Conservation (phyloP, 2,888 invertebrate genomes). For the Eupithecia vulgata region DNA sequence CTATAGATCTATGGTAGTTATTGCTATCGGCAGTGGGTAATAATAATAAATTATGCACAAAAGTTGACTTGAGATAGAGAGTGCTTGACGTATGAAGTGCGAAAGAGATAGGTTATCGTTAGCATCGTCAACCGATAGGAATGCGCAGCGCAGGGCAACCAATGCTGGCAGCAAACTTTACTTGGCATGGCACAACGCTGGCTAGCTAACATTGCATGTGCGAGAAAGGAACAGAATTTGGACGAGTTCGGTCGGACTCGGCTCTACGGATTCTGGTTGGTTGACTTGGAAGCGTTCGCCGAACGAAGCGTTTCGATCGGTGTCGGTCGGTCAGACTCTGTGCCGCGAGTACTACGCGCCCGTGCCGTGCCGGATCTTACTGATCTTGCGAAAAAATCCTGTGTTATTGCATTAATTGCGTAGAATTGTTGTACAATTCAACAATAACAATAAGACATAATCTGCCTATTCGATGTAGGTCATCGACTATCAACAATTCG, state of each 20-base stretch:
- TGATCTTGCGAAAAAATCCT: background rate
- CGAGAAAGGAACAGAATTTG: slow-evolving; percentile 69
- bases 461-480: slow-evolving; percentile 1
- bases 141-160: slow-evolving; percentile 71
- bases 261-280: slow-evolving; percentile 11
- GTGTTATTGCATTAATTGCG: slow-evolving; percentile 19
- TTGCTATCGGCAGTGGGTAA: slow-evolving; percentile 18
- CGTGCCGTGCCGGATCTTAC: slow-evolving; percentile 21
- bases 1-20: slow-evolving; percentile 6
- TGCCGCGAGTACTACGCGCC: slow-evolving; percentile 12
- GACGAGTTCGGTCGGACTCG: slow-evolving; percentile 51
- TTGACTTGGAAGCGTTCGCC: slow-evolving; percentile 46
- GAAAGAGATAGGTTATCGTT: slow-evolving; percentile 56
- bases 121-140: slow-evolving; percentile 61
- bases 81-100: slow-evolving; percentile 41
- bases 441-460: slow-evolving; percentile 25
- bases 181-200: slow-evolving; percentile 59
- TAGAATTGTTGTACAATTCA: slow-evolving; percentile 21
- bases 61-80: slow-evolving; percentile 51
- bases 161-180: slow-evolving; percentile 71
- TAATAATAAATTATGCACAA: slow-evolving; percentile 11
- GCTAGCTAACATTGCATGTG: slow-evolving; percentile 52
- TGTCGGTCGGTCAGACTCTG: slow-evolving; percentile 19
- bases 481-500: slow-evolving; percentile 25
- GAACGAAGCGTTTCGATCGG: slow-evolving; percentile 36